Base-by-base conservation (phyloP, 1,140 invertebrate genomes). In the Scaptomyza pallida region DNA sequence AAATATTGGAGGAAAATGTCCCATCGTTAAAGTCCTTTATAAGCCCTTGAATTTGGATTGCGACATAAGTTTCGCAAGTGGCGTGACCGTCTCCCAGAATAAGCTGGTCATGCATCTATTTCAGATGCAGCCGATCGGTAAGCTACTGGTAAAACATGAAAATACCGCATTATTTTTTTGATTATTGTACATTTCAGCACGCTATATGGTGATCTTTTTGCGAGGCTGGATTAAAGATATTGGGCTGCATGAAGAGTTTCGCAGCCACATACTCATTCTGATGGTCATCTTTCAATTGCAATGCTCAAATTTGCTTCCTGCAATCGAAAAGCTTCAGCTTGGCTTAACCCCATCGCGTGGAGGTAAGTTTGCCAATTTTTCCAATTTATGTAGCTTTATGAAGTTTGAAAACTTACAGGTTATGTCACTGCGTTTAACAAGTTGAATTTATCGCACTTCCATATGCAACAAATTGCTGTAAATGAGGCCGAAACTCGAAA, bases 131-230 rank as follows among this genome's bases (percentile, higher is more conserved):
- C 75, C 75, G 0, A 54, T 78, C 5, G 12, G 33, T 37, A n/a
- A 37, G 33, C n/a, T n/a, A 12, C 2, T 37, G 23, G 1, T 1
- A n/a, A 37, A 4, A 3, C 2, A 37, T n/a, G 12, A 3, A n/a
- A 9, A 4, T 3, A n/a, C 4, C 12, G n/a, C 3, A n/a, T 37
- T n/a, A 37, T 37, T n/a, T 37, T 12, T n/a, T 12, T 37, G 2
- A 9, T 30, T 30, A n/a, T n/a, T 30, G 26, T 30, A 10, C 26
- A 37, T 37, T 37, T n/a, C 1, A 37, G 75, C 69, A 17, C 75
- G 75, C n/a, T 78, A 77, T 41, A 78, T 78, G 75, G 62, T 69
- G 1, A 56, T 73, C 30, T 78, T 41, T 45, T 50, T 78, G 21
- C 26, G 62, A 12, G 43, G 10, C 6, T 77, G 74, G 75, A 19